Percentiles rank a stretch among this genome's conserved stretches.
These are phyloP conservation scores for Psittacula derbiana DNA, from an alignment of 2,797 vertebrate genomes.

Conservation along the genomic window DNA sequence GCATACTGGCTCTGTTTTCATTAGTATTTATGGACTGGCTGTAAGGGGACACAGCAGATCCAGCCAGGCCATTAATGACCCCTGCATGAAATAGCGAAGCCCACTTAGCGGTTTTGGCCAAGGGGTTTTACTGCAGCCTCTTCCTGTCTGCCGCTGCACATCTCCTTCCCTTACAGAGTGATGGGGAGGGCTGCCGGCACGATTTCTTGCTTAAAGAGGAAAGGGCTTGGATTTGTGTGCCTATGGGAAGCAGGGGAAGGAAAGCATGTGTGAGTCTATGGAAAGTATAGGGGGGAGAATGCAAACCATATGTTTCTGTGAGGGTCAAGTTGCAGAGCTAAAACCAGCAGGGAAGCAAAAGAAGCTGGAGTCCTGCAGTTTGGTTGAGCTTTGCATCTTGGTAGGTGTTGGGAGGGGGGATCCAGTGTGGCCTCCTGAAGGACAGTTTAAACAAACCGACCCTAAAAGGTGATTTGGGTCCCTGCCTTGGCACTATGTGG, in stretches of 20 bases:
- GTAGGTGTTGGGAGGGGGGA: background rate
- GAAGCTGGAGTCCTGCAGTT: background rate
- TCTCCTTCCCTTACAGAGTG: background rate
- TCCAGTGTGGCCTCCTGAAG: background rate
- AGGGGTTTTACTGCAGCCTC: constrained; percentile 44
- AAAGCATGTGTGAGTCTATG: background rate
- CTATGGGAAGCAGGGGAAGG: background rate
- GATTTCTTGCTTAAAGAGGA: background rate
- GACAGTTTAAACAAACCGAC: background rate
- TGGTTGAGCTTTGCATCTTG: background rate
- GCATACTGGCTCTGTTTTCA: background rate
- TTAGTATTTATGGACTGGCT: constrained; percentile 48
- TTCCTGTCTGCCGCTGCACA: background rate
- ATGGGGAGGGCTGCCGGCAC: background rate
- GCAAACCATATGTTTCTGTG: constrained; percentile 20
- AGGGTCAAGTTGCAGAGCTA: constrained; percentile 36
- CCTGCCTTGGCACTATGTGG: background rate
- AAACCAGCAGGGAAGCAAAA: background rate
- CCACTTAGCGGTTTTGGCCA: background rate
- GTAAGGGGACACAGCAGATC: background rate
- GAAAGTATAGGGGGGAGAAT: background rate
- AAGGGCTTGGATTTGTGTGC: background rate
- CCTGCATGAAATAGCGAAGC: constrained; percentile 6
- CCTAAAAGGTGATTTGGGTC: background rate
- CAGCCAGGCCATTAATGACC: constrained; percentile 39